phyloP scores from a whole-genome alignment of 2,797 vertebrate species.

The Galagoides demidoff region DNA sequence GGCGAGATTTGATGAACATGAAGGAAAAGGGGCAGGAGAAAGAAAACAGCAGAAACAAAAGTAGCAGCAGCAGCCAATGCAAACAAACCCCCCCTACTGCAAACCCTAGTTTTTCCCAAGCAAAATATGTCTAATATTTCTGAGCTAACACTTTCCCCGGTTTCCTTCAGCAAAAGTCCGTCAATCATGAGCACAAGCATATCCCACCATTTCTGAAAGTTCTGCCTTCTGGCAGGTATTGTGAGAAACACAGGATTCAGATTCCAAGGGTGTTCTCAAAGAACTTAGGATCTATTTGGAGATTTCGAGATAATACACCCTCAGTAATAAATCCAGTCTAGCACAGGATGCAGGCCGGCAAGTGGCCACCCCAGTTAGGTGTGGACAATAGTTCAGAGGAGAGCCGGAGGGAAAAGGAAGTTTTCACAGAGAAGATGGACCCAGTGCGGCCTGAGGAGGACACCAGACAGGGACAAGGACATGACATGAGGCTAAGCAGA shows the following conservation, averaged over 20 bases:
- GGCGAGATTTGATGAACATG: not conserved
- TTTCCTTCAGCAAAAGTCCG: not conserved
- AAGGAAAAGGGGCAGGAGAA: not conserved
- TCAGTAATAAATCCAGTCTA: not conserved
- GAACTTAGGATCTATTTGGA: not conserved
- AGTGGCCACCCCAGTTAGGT: not conserved
- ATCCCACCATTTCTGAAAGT: not conserved
- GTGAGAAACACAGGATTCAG: not conserved
- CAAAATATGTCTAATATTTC: not conserved
- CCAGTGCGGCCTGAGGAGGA: not conserved
- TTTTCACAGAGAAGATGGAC: not conserved
- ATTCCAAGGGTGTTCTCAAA: not conserved
- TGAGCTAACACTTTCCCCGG: not conserved
- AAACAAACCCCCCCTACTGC: not conserved
- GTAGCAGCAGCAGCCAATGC: not conserved
- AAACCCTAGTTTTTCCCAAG: not conserved
- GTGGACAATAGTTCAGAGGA: not conserved
- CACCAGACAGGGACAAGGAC: not conserved
- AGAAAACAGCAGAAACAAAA: conserved; percentile 6
- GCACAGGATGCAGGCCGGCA: fast-evolving
- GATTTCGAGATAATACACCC: not conserved
- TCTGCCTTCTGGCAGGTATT: not conserved
- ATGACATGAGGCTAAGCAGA: not conserved
- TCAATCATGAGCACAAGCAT: not conserved
- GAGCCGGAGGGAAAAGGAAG: not conserved